Percentiles rank a stretch among this genome's conserved stretches.
phyloP scores from a whole-genome alignment of 2,797 vertebrate genomes.

The Natrix natrix region DNA sequence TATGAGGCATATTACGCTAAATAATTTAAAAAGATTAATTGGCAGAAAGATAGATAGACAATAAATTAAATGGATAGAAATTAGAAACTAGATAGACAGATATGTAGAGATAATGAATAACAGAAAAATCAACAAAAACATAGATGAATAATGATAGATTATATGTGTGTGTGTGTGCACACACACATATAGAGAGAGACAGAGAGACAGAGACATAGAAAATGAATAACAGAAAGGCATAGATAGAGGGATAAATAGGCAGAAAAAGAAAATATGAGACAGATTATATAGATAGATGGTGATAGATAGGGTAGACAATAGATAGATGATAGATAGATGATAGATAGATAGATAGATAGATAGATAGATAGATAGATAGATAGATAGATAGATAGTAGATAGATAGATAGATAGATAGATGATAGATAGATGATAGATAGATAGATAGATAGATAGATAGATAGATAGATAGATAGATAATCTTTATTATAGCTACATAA shows the following conservation, averaged over 20 bases:
- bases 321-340: too few relatives aligned
- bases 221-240: too few relatives aligned
- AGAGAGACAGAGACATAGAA: background rate
- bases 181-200: background rate
- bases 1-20: background rate
- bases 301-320: background rate
- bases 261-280: background rate
- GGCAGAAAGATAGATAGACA: background rate
- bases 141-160: too few relatives aligned
- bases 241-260: background rate
- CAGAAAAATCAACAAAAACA: background rate
- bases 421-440: too few relatives aligned
- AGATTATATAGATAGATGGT: background rate
- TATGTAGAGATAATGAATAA: background rate
- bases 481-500: background rate
- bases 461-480: background rate
- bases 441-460: too few relatives aligned
- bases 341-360: too few relatives aligned
- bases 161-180: too few relatives aligned
- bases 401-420: too few relatives aligned
- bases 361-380: background rate
- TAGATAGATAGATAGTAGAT: background rate
- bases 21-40: constrained; percentile 8
- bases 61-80: background rate
- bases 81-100: background rate